A percentile compares a stretch with the other conserved stretches of the same genome.
These are phyloP conservation scores for Neomonachus schauinslandi DNA, from an alignment of 2,113 vertebrate genomes.

Conservation along the genomic window DNA sequence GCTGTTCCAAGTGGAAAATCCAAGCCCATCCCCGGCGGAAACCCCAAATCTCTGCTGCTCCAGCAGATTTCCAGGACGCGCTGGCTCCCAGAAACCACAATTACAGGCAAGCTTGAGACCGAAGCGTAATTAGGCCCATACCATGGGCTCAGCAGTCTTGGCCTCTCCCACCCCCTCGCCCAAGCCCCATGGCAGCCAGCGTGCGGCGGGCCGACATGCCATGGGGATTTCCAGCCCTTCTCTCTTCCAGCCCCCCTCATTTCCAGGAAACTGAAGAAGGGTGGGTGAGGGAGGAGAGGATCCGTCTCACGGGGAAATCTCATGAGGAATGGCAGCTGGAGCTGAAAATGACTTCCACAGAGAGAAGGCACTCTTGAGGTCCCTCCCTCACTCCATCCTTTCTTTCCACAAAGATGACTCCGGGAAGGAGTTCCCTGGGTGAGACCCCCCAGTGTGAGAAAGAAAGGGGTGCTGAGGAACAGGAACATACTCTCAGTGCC, in stretches of 20 bases:
- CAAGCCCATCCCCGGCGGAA: slow-evolving; percentile 70
- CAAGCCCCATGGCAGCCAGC: slow-evolving; percentile 16
- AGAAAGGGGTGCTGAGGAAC: neutral
- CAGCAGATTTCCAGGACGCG: slow-evolving; percentile 67
- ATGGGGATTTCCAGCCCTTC: slow-evolving; percentile 65
- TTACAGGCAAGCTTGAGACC: slow-evolving; percentile 79
- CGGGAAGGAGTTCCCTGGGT: neutral
- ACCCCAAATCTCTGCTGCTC: slow-evolving; percentile 61
- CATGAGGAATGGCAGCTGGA: neutral
- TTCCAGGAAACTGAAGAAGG: slow-evolving; percentile 72
- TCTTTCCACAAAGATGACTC: neutral
- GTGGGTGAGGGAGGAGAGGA: slow-evolving; percentile 40
- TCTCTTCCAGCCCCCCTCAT: slow-evolving; percentile 44
- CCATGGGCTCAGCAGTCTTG: slow-evolving; percentile 79
- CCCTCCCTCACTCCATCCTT: neutral
- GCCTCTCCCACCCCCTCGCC: neutral
- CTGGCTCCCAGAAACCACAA: slow-evolving; percentile 83
- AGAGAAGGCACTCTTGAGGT: neutral
- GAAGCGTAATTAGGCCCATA: slow-evolving; percentile 78
- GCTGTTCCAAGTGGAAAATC: slow-evolving; percentile 73
- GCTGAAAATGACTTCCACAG: neutral
- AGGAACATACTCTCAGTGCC: neutral
- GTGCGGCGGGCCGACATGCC: neutral
- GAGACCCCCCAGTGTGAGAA: neutral
- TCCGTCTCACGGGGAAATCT: neutral